A percentile compares a stretch with the other conserved stretches of the same genome.
phyloP scores from a whole-genome alignment of 1,140 invertebrate species.

The Heliconius nattereri region DNA sequence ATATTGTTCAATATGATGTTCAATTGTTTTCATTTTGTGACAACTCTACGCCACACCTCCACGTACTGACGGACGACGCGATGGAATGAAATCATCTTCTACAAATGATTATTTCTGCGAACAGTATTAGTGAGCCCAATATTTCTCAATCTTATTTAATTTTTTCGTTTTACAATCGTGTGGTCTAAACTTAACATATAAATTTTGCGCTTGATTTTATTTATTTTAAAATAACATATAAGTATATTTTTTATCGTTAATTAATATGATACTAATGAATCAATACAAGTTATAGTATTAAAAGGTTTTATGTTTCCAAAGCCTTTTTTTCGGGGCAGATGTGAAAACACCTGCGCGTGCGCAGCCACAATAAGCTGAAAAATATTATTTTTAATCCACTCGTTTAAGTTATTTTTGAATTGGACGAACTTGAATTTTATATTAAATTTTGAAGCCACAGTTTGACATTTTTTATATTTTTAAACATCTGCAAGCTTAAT shows the following conservation, averaged over 20 bases:
- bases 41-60: not conserved
- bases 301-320: constrained; percentile 11
- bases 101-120: constrained; percentile 9
- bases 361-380: not conserved
- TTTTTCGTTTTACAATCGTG: not conserved
- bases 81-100: not conserved
- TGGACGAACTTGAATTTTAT: constrained; percentile 1
- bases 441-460: not conserved
- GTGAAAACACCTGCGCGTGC: constrained; percentile 4
- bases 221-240: not conserved
- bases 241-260: not conserved
- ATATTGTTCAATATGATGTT: not conserved
- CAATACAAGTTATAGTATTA: constrained; percentile 6
- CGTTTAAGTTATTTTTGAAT: not conserved
- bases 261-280: not conserved
- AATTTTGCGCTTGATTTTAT: not conserved
- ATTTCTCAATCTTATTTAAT: not conserved
- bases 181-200: not conserved
- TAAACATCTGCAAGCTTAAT: not conserved
- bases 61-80: not conserved
- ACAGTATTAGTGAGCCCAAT: not conserved
- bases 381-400: not conserved
- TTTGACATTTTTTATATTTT: not conserved
- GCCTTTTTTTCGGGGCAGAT: not conserved
- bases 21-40: not conserved